Conservation (phyloP, 1,140 invertebrate species). For the Drosophila ambigua region DNA sequence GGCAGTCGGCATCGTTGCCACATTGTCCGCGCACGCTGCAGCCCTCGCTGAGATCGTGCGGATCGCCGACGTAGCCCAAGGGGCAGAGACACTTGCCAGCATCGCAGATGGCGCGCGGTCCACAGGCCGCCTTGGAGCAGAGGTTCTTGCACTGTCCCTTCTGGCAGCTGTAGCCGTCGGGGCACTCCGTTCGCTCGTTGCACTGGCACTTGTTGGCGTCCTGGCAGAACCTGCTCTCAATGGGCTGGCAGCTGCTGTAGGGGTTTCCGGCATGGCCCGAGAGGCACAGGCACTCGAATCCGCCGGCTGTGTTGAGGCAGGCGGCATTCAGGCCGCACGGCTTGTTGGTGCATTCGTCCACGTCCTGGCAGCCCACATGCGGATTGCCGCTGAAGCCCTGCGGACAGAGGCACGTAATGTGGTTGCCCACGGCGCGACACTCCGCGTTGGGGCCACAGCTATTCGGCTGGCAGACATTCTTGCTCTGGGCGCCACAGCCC, state of each 20-base stretch:
- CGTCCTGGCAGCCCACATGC: constrained; percentile 92
- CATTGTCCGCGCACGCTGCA: constrained; percentile 90
- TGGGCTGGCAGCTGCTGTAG: constrained; percentile 89
- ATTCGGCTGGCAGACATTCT: constrained; percentile 89
- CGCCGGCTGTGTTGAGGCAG: constrained; percentile 94
- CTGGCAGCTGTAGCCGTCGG: constrained; percentile 89
- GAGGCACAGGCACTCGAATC: constrained; percentile 94
- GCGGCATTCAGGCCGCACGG: constrained; percentile 93
- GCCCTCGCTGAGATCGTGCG: constrained; percentile 88
- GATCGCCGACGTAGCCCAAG: constrained; percentile 91
- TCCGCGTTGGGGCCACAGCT: constrained; percentile 91
- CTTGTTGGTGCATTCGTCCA: constrained; percentile 92
- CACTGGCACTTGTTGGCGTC: constrained; percentile 89
- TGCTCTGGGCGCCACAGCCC: constrained; percentile 89
- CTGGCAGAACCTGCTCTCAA: constrained; percentile 88
- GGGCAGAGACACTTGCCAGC: constrained; percentile 92
- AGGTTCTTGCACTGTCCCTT: constrained; percentile 89
- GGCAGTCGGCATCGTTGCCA: constrained; percentile 91
- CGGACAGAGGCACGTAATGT: constrained; percentile 92
- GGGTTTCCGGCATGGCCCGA: constrained; percentile 93
- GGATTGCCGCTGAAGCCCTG: constrained; percentile 93
- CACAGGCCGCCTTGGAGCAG: constrained; percentile 90
- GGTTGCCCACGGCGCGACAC: constrained; percentile 89
- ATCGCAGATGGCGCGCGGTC: constrained; percentile 92
- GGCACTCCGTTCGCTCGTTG: constrained; percentile 88